Conservation (phyloP, 2,113 vertebrate species). For the Triplophysa rosa region DNA sequence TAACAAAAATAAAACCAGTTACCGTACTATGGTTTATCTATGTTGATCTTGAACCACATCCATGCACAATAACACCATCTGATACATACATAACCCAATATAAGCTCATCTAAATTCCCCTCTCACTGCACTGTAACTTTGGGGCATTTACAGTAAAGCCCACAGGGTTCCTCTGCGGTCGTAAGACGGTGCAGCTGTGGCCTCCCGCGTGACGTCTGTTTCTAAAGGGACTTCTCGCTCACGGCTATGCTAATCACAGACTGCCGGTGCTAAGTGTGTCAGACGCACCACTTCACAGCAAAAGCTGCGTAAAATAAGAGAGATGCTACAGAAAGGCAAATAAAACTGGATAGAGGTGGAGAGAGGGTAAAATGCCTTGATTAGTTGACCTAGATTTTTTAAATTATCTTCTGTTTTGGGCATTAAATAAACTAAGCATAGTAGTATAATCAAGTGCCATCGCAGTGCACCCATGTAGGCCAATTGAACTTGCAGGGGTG, state of each 20-base stretch:
- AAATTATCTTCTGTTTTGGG: slow-evolving; percentile 67
- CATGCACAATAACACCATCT: slow-evolving; percentile 8
- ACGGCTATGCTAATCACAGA: slow-evolving; percentile 33
- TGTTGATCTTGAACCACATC: slow-evolving; percentile 2
- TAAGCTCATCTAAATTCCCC: slow-evolving; percentile 27
- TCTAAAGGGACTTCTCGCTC: slow-evolving; percentile 28
- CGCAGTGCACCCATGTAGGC: slow-evolving; percentile 62
- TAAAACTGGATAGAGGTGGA: slow-evolving; percentile 54
- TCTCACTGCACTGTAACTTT: slow-evolving; percentile 16
- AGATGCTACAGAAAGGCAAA: slow-evolving; percentile 54
- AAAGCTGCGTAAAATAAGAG: slow-evolving; percentile 10
- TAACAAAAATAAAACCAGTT: not conserved
- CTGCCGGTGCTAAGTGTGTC: slow-evolving; percentile 42
- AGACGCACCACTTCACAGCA: slow-evolving; percentile 34
- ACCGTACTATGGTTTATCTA: not conserved
- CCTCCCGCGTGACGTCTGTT: slow-evolving; percentile 14
- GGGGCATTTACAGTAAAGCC: slow-evolving; percentile 21
- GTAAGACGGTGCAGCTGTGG: slow-evolving; percentile 37
- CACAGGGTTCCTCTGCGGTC: slow-evolving; percentile 1
- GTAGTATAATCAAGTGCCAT: slow-evolving; percentile 64
- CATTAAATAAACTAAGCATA: slow-evolving; percentile 65
- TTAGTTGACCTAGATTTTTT: slow-evolving; percentile 66
- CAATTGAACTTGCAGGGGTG: slow-evolving; percentile 61
- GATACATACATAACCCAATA: not conserved
- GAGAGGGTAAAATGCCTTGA: slow-evolving; percentile 53